Conservation (phyloP, 2,888 invertebrate species). For the Timema podura region DNA sequence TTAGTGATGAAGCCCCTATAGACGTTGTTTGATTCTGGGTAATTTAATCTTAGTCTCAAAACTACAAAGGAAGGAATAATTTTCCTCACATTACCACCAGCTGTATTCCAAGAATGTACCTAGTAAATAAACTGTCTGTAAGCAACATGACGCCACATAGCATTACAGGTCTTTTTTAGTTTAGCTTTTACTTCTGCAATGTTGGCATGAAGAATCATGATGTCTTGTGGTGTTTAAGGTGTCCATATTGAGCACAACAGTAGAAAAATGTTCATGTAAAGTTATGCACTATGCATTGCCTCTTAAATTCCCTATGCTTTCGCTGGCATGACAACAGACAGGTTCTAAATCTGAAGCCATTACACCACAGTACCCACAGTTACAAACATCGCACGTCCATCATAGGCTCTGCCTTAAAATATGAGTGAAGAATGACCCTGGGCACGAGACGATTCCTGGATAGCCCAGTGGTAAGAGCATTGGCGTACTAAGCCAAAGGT, state of each 20-base stretch:
- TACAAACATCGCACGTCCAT: neutral
- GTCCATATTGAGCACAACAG: neutral
- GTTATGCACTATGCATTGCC: neutral
- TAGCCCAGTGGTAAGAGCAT: no score
- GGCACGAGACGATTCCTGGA: no score
- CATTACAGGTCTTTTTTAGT: no score
- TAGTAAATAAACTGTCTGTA: neutral
- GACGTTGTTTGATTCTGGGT: no score
- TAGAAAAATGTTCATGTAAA: neutral
- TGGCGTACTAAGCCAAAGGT: no score
- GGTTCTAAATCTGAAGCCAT: neutral
- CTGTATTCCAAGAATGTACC: neutral
- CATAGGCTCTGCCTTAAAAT: no score
- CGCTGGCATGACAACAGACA: neutral
- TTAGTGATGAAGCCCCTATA: no score
- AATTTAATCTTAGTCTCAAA: no score
- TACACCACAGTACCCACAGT: neutral
- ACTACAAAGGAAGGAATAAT: no score
- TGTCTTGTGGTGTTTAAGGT: neutral
- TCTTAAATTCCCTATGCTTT: no score
- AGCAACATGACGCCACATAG: no score
- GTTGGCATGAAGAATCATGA: neutral
- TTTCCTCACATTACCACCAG: neutral
- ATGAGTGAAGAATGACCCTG: no score
- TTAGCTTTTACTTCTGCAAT: neutral